These are phyloP conservation scores for Paramisgurnus dabryanus DNA, from an alignment of 2,113 vertebrate genomes.

Conservation along the genomic window DNA sequence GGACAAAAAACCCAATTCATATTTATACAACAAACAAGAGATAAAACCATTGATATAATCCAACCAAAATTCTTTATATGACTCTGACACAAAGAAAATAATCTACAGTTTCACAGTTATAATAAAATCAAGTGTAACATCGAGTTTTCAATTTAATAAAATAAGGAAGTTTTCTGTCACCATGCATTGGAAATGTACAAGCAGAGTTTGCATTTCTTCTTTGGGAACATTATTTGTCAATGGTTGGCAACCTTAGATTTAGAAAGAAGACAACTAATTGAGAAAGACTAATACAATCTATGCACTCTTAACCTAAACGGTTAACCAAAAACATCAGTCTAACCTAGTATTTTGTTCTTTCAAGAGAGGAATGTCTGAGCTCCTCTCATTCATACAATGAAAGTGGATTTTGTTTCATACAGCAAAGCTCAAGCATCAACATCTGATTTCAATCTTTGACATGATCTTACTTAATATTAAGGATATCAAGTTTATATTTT, in stretches of 20 bases:
- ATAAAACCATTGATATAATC: slow-evolving; percentile 4
- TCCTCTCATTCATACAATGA: background rate
- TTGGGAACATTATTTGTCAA: background rate
- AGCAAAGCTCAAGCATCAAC: background rate
- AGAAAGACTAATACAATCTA: too few species aligned
- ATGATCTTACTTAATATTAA: too few species aligned
- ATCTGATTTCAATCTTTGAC: too few species aligned
- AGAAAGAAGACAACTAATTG: background rate
- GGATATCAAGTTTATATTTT: too few species aligned
- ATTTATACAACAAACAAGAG: background rate
- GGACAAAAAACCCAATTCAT: background rate
- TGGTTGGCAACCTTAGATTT: background rate
- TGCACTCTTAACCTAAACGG: too few species aligned
- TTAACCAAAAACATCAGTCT: too few species aligned
- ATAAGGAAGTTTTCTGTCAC: background rate
- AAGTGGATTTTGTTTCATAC: background rate
- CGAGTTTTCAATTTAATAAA: slow-evolving; percentile 9
- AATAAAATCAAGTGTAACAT: slow-evolving; percentile 21
- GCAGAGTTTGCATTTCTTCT: background rate
- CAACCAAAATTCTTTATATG: background rate
- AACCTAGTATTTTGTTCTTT: background rate
- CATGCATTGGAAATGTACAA: slow-evolving; percentile 8
- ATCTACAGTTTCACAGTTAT: background rate
- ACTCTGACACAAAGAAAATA: background rate
- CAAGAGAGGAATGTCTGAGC: background rate